A percentile compares a stretch with the other conserved stretches of the same genome.
Conservation (phyloP, 2,797 vertebrate species). For the Channa striata region DNA sequence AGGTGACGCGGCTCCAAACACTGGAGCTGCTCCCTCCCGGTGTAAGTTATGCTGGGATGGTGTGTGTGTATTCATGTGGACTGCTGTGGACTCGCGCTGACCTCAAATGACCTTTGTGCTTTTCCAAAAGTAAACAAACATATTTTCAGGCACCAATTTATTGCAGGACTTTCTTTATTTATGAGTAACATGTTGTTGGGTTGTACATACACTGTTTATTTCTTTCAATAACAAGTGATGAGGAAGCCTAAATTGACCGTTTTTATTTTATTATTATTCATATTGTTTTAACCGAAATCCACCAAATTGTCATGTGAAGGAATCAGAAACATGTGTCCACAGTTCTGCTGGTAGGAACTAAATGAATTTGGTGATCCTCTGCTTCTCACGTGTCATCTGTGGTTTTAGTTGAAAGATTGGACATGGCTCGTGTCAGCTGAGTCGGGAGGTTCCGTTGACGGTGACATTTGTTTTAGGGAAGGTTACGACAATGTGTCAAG, state of each 20-base stretch:
- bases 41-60: neutral
- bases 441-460: slow-evolving; percentile 47
- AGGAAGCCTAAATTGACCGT: slow-evolving; percentile 3
- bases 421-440: slow-evolving; percentile 58
- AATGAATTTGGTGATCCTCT: slow-evolving; percentile 17
- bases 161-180: slow-evolving; percentile 21
- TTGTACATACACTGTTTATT: neutral
- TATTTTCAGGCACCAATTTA: neutral
- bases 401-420: slow-evolving; percentile 54
- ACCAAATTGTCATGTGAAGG: slow-evolving; percentile 6
- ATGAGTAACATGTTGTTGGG: neutral
- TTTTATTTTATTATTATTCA: no score
- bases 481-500: slow-evolving; percentile 73
- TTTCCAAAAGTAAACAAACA: no score
- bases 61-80: neutral
- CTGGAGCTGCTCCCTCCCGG: neutral
- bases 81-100: neutral
- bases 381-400: slow-evolving; percentile 47
- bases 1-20: neutral
- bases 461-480: slow-evolving; percentile 80
- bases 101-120: slow-evolving; percentile 1
- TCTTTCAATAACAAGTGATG: slow-evolving; percentile 16
- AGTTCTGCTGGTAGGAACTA: slow-evolving; percentile 24
- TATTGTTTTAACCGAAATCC: neutral
- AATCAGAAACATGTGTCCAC: slow-evolving; percentile 8